Percentiles rank a stretch among this genome's conserved stretches.
These are phyloP conservation scores for Phoenoteleia sp. DNA, from an alignment of 2,888 invertebrate genomes.

Conservation along the genomic window DNA sequence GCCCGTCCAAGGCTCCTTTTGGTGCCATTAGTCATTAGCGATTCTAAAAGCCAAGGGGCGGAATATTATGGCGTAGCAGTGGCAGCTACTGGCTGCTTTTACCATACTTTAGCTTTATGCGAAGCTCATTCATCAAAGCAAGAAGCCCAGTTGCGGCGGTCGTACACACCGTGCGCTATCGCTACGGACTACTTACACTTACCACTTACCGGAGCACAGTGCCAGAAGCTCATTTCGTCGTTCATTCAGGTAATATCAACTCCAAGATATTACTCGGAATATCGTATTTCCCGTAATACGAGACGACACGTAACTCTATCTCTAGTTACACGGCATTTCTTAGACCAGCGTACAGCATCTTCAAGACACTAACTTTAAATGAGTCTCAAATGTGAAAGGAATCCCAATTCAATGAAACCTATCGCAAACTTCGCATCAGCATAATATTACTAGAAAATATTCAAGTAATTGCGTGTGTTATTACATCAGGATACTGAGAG, in stretches of 20 bases:
- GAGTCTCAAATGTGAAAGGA: conserved; percentile 64
- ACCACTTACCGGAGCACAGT: conserved; percentile 64
- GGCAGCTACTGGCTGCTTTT: conserved; percentile 81
- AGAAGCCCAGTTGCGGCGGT: conserved; percentile 72
- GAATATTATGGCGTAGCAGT: conserved; percentile 81
- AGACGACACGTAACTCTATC: conserved; percentile 71
- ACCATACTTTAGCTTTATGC: conserved; percentile 85
- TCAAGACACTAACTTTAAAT: conserved; percentile 56
- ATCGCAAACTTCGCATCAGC: conserved; percentile 36
- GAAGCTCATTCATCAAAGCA: conserved; percentile 85
- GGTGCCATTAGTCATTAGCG: conserved; percentile 85
- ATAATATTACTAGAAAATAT: conserved; percentile 14
- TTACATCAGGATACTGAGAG: neutral
- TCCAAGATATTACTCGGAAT: conserved; percentile 75
- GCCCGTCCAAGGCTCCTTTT: conserved; percentile 75
- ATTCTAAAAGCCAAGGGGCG: conserved; percentile 82
- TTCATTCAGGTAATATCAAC: conserved; percentile 76
- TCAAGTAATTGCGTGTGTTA: neutral
- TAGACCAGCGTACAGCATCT: conserved; percentile 42
- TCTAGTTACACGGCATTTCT: conserved; percentile 60
- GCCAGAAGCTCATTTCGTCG: conserved; percentile 72
- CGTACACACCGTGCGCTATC: conserved; percentile 63
- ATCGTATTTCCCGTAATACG: conserved; percentile 65
- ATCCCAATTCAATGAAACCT: conserved; percentile 58
- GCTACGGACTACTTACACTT: conserved; percentile 69